phyloP scores from a whole-genome alignment of 2,113 vertebrate species.

The Melanerpes formicivorus region DNA sequence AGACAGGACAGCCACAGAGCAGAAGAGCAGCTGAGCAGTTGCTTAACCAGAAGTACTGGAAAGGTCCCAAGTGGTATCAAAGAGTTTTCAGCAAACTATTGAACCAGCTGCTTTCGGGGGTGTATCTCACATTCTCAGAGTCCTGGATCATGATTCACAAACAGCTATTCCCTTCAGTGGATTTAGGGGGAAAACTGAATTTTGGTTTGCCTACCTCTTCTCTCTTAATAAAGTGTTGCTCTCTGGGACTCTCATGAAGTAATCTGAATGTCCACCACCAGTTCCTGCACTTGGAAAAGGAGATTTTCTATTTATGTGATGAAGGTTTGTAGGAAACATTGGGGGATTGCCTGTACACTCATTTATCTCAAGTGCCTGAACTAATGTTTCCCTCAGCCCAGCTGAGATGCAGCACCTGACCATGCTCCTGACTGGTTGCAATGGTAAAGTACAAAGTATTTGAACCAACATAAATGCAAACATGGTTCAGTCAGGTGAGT shows the following conservation, averaged over 20 bases:
- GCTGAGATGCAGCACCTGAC: background rate
- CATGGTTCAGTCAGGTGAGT: background rate
- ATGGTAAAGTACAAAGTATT: background rate
- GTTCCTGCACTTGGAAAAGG: background rate
- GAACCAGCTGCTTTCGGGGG: background rate
- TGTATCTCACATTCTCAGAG: conserved; percentile 7
- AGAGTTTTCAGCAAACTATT: conserved; percentile 18
- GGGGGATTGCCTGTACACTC: background rate
- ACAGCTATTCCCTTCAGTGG: background rate
- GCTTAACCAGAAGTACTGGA: conserved; percentile 37
- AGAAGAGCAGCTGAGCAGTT: background rate
- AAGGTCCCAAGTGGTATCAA: conserved; percentile 13
- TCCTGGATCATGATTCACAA: background rate
- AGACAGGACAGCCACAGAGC: background rate
- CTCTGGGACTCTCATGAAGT: background rate
- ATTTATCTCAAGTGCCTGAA: background rate
- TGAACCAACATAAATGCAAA: background rate
- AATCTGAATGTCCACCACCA: background rate
- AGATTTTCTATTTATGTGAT: background rate
- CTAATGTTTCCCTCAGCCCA: background rate
- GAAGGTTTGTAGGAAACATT: background rate
- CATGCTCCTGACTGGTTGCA: background rate
- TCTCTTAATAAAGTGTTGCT: background rate
- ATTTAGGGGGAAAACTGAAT: background rate
- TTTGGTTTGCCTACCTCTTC: background rate